A percentile compares a stretch with the other conserved stretches of the same genome.
Evolutionary conservation across 2,888 invertebrate genomes (phyloP).

Genomic region (Falcaria lacertinaria): DNA sequence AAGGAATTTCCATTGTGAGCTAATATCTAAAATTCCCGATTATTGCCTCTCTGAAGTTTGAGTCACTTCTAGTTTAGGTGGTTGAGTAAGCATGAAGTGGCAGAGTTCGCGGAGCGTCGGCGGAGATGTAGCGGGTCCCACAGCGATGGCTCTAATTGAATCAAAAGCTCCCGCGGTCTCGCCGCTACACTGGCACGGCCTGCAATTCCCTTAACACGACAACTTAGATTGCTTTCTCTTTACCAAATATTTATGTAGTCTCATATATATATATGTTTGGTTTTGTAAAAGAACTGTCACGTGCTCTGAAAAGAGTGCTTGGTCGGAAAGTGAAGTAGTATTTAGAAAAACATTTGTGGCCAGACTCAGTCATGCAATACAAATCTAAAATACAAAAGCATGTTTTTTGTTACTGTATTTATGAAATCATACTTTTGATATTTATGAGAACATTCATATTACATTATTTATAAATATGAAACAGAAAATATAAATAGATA

Average conservation of each 20-base stretch:
- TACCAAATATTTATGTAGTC: slow-evolving; percentile 11
- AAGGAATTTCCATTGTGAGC: no score
- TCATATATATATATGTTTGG: slow-evolving; percentile 5
- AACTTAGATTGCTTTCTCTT: slow-evolving; percentile 65
- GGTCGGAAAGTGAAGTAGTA: no score
- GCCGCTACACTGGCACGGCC: slow-evolving; percentile 26
- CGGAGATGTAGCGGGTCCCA: slow-evolving; percentile 29
- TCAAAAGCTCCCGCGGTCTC: slow-evolving; percentile 46
- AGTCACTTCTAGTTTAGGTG: not conserved
- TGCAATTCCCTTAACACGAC: slow-evolving; percentile 64
- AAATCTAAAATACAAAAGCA: no score
- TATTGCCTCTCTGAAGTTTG: not conserved
- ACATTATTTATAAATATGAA: no score
- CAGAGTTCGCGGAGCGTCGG: slow-evolving; percentile 18
- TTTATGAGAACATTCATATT: no score
- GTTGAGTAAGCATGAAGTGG: slow-evolving; percentile 3
- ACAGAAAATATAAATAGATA: no score
- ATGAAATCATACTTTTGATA: no score
- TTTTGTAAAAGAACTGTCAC: slow-evolving; percentile 5
- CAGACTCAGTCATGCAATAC: no score
- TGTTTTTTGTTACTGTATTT: no score
- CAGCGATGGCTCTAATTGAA: slow-evolving; percentile 65
- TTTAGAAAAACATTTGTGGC: no score
- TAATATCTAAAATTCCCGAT: no score
- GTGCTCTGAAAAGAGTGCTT: no score